Evolutionary conservation across 2,888 invertebrate species (phyloP), one percentile per base, ranked within the genome.

Genomic region (Hemistola chrysoprasaria): DNA sequence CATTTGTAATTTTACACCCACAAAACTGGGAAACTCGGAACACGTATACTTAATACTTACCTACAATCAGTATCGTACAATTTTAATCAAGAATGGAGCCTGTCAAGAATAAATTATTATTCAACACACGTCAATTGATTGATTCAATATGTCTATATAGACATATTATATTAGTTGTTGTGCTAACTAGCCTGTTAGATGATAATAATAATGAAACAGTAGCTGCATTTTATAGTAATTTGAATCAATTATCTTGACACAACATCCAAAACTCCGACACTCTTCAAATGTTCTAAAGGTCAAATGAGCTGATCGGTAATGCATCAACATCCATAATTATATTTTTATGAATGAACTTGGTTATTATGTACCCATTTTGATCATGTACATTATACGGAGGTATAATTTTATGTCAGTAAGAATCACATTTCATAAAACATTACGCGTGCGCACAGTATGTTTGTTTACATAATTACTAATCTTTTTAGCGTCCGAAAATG

Each of bases 391-490:
- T n/a, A n/a, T n/a, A n/a, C n/a, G n/a, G n/a, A n/a, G n/a, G n/a
- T n/a, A 47, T 63, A 59, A 59, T 61, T 49, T 52, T 44, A 53
- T 50, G 50, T 53, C 48, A 47, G 48, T 42, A 53, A 36, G 42
- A 52, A 39, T 53, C 61, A 57, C 60, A 59, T 59, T n/a, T 10
- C 63, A 71, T 66, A 55, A 62, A 41, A 53, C 50, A 55, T 47
- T 65, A 60, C 64, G 57, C 53, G 55, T 59, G 62, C 64, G 60
- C 62, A 60, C 49, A 56, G 50, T 56, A 40, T 59, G 58, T 71
- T 67, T 84, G 78, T 84, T 85, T 85, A 78, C 78, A 67, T 71
- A 69, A 79, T 78, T 80, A 79, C 70, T 81, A 83, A 84, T 82
- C 73, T 74, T 75, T 72, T 77, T 71, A 73, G 61, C 67, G 56